Evolutionary conservation across 2,113 vertebrate genomes (phyloP), one percentile per base, ranked within the genome.

Genomic region (Burhinus bistriatus): DNA sequence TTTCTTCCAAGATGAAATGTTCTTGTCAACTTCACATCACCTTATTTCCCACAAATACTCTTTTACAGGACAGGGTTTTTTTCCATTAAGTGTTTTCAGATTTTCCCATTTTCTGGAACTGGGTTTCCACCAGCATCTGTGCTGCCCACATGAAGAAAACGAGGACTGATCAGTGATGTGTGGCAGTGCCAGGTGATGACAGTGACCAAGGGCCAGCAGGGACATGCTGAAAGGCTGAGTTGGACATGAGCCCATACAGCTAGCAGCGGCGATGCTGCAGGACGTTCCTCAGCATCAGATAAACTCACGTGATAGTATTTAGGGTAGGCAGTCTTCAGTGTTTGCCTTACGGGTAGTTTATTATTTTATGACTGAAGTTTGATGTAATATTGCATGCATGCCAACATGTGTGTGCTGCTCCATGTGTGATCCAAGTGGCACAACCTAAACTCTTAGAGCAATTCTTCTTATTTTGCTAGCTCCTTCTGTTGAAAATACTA

Each of bases 401-500:
- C 87, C 94, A 93, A 85, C 73, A 13, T 54, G 78, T 34, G 34
- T 87, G 58, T 76, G 73, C 49, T 34, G 11, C 65, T 38, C 57
- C 30, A 77, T 6, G 21, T 66, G 75, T 77, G 84, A 94, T 65
- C 66, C 93, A 91, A 94, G 80, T 66, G 83, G 58, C 11, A 4
- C 2, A 38, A 84, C 81, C 83, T 87, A 69, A 69, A 45, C 84
- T 91, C 65, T 52, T 42, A 44, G 18, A 94, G 52, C 5, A 4
- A 83, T 71, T 87, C 83, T 68, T 95, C 64, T 68, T 70, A 11
- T 75, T 96, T 78, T 3, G 4, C 62, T 93, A 82, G 80, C 77
- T 92, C 69, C 92, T 96, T 95, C 91, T 95, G 94, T 38, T 90
- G 16, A 29, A 70, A 78, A 54, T 58, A 14, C 90, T 68, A 68